Base-by-base conservation (phyloP, 2,113 vertebrate species). In the Nestor notabilis region DNA sequence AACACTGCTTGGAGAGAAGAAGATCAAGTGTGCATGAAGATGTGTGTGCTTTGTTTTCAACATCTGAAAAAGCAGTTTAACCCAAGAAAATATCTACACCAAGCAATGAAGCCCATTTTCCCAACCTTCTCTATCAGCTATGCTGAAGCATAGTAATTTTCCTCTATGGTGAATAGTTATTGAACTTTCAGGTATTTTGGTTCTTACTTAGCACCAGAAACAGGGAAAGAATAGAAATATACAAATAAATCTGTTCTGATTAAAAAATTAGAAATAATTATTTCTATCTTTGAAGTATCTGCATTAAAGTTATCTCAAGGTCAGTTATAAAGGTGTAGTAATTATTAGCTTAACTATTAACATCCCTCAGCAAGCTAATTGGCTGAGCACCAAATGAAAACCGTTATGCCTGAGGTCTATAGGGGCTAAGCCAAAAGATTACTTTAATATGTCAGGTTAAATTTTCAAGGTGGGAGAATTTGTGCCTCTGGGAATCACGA, bases 261-360 rank as follows among this genome's bases (percentile, higher is more conserved):
- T 4, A 35, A 66, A 90, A 3, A 12, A 19, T 46, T 6, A 91
- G 52, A 94, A 84, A 87, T 72, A 46, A 63, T 91, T 65, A 35
- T 52, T 93, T 88, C 91, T 64, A 43, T 83, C 55, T 89, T 82
- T 87, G 65, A 92, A 85, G 37, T 66, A 49, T n/a, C 28, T 69
- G 7, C 41, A 85, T 66, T 82, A 35, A 82, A 85, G 18, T 89
- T 91, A 89, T 65, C 29, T 92, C 81, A 87, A 95, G 65, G 83
- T 95, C 89, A 72, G n/a, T 43, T 87, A 37, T 25, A 89, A 89
- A 92, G 56, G 56, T 93, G 37, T 80, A 79, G 61, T 72, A 94
- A 92, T 95, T 94, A 93, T 94, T 93, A 83, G 37, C 49, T 89
- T 91, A 87, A 95, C 90, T 76, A 95, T 89, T 85, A 95, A 79